A percentile compares a stretch with the other conserved stretches of the same genome.
Conservation (phyloP, 2,888 invertebrate genomes). For the Diarsia dahlii region DNA sequence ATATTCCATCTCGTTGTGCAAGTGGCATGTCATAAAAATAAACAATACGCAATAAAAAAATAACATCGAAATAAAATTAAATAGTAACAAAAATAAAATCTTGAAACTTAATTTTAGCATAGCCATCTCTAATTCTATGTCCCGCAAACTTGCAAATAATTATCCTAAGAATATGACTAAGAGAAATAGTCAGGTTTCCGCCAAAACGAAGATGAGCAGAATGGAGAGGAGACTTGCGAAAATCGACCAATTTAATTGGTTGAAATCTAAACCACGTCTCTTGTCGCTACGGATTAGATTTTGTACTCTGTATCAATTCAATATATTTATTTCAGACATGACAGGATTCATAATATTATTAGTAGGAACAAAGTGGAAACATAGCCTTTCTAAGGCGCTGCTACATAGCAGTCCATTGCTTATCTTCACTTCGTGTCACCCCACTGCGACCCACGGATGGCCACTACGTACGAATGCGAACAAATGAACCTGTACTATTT, state of each 20-base stretch:
- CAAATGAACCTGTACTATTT: background rate
- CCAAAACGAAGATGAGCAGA: background rate
- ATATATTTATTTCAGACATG: no score
- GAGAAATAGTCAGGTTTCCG: background rate
- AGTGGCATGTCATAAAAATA: conserved; percentile 11
- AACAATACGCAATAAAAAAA: conserved; percentile 6
- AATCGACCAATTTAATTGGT: background rate
- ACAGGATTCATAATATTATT: no score
- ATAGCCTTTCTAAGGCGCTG: background rate
- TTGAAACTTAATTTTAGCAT: conserved; percentile 33
- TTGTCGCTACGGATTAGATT: background rate
- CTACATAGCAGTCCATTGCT: background rate
- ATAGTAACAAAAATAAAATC: conserved; percentile 51
- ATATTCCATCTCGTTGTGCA: conserved; percentile 33
- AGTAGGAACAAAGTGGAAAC: background rate
- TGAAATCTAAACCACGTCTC: background rate
- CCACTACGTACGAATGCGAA: background rate
- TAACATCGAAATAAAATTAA: conserved; percentile 8
- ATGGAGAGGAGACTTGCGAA: background rate
- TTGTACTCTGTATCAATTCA: background rate
- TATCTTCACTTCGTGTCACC: background rate
- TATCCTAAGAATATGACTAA: background rate
- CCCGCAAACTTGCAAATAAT: conserved; percentile 5
- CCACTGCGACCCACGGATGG: background rate
- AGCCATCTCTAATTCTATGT: conserved; percentile 13